Evolutionary conservation across 1,140 invertebrate genomes (phyloP).

Genomic region (Drosophila guanche): DNA sequence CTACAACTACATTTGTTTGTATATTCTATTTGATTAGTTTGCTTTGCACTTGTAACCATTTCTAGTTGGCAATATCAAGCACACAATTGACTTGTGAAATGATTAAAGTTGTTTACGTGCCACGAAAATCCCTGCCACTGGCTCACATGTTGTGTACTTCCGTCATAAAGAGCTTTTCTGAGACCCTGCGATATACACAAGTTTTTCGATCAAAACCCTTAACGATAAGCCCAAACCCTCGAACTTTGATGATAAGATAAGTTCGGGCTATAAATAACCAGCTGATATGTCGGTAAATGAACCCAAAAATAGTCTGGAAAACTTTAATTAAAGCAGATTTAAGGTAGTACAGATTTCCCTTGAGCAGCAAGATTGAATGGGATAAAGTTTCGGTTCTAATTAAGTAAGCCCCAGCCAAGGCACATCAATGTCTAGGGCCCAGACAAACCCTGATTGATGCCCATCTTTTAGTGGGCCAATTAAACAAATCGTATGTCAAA

Average conservation of each 20-base stretch:
- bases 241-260: constrained; percentile 19
- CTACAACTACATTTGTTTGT: too few species aligned
- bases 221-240: not conserved
- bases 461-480: constrained; percentile 74
- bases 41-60: too few species aligned
- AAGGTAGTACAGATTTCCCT: constrained; percentile 15
- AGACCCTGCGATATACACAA: too few species aligned
- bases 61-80: too few species aligned
- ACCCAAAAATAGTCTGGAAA: not conserved
- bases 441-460: constrained; percentile 64
- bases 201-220: too few species aligned
- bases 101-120: not conserved
- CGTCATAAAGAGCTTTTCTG: too few species aligned
- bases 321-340: constrained; percentile 18
- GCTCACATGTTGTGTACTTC: too few species aligned
- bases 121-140: not conserved
- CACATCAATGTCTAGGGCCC: constrained; percentile 25
- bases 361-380: not conserved
- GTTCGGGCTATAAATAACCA: not conserved
- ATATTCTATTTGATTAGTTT: too few species aligned
- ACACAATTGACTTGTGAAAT: too few species aligned
- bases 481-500: constrained; percentile 77
- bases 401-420: constrained; percentile 24
- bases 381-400: constrained; percentile 36
- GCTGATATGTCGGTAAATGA: not conserved